Percentiles rank a stretch among this genome's conserved stretches.
Conservation (phyloP, 2,113 vertebrate genomes). For the Dasyprocta punctata region DNA sequence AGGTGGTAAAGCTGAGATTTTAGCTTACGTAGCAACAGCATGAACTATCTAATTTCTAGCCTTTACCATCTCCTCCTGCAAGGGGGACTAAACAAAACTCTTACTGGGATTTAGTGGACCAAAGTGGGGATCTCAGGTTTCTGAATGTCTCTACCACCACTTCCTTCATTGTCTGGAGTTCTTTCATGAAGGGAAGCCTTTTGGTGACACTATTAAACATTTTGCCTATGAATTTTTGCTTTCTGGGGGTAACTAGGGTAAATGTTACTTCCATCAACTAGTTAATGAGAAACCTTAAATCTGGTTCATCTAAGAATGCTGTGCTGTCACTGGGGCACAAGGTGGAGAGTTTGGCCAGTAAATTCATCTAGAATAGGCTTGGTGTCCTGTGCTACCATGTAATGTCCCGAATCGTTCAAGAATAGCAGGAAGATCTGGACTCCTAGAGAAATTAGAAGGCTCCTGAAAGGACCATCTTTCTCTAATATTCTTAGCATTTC, state of each 20-base stretch:
- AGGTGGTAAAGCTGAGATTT: neutral
- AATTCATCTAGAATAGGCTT: neutral
- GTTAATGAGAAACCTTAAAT: neutral
- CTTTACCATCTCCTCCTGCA: neutral
- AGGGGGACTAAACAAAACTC: neutral
- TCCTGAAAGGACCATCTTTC: neutral
- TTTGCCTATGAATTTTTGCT: constrained; percentile 38
- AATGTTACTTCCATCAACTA: neutral
- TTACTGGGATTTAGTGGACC: neutral
- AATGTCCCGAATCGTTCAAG: neutral
- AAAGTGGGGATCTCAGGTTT: neutral
- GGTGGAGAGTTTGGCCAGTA: neutral
- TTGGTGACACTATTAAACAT: neutral
- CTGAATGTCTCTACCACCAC: neutral
- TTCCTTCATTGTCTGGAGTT: neutral
- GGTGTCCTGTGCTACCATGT: neutral
- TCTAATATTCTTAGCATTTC: neutral
- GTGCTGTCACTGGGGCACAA: neutral
- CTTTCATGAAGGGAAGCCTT: neutral
- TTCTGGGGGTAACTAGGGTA: neutral
- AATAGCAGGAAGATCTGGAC: neutral
- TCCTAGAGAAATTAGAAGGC: neutral
- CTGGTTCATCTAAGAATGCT: neutral
- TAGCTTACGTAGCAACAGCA: neutral
- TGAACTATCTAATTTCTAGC: neutral